Percentiles rank a stretch among this genome's conserved stretches.
Evolutionary conservation across 2,888 invertebrate genomes (phyloP).

Genomic region (Villa cingulata): DNA sequence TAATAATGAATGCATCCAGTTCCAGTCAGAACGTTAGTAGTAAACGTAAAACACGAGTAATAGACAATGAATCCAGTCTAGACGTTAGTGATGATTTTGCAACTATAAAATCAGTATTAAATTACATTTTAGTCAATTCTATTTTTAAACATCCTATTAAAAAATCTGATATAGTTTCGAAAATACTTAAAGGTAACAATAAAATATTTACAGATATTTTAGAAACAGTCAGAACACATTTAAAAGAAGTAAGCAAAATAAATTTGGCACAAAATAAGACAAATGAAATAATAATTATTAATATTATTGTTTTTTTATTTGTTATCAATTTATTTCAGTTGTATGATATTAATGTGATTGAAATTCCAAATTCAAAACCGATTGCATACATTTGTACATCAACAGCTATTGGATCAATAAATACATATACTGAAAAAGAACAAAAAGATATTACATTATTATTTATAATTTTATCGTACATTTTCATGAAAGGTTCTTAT

Average conservation of each 20-base stretch:
- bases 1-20: too few relatives aligned
- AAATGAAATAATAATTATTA: too few relatives aligned
- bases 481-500: conserved; percentile 21
- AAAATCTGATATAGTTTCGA: conserved; percentile 16
- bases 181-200: conserved; percentile 14
- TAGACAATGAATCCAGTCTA: too few relatives aligned
- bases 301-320: too few relatives aligned
- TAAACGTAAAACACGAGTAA: too few relatives aligned
- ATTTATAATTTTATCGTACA: conserved; percentile 22
- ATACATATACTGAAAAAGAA: conserved; percentile 17
- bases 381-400: conserved; percentile 19
- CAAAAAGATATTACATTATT: conserved; percentile 19
- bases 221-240: conserved; percentile 12
- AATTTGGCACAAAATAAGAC: too few relatives aligned
- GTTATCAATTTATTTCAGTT: conserved; percentile 13
- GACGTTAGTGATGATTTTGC: too few relatives aligned
- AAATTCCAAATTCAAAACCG: conserved; percentile 17
- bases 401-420: conserved; percentile 12
- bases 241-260: conserved; percentile 17
- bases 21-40: too few relatives aligned
- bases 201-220: conserved; percentile 14
- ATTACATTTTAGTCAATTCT: conserved; percentile 19
- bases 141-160: conserved; percentile 20
- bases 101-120: not conserved
- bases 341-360: conserved; percentile 18